phyloP scores from a whole-genome alignment of 2,888 invertebrate genomes.

The Sicus ferrugineus region DNA sequence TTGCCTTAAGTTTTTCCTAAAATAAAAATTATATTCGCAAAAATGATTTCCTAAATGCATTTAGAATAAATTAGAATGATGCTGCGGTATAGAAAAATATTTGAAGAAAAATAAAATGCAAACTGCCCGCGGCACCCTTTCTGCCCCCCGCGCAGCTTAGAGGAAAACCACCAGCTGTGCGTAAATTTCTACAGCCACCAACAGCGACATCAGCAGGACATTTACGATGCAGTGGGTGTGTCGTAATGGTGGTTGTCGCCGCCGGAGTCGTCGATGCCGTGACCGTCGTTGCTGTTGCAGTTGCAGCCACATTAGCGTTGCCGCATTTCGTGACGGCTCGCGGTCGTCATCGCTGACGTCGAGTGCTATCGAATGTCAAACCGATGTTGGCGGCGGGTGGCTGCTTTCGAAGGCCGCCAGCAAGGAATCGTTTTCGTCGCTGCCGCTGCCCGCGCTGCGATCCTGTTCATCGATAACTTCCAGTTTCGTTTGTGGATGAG shows the following conservation, averaged over 20 bases:
- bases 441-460: conserved; percentile 62
- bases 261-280: conserved; percentile 49
- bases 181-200: conserved; percentile 62
- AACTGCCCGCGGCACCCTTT: too few species aligned
- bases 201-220: conserved; percentile 57
- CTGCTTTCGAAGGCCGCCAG: conserved; percentile 64
- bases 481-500: conserved; percentile 57
- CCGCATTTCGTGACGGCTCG: conserved; percentile 12
- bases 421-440: conserved; percentile 64
- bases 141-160: conserved; percentile 41
- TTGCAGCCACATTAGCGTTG: conserved; percentile 30
- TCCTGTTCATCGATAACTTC: conserved; percentile 63
- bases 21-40: too few species aligned
- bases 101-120: too few species aligned
- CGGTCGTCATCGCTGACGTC: background rate
- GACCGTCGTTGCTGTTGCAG: conserved; percentile 33
- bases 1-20: too few species aligned
- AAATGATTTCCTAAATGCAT: too few species aligned
- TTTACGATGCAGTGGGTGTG: conserved; percentile 61
- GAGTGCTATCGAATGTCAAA: conserved; percentile 61
- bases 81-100: too few species aligned
- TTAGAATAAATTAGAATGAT: too few species aligned
- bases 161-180: conserved; percentile 62
- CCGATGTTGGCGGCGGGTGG: conserved; percentile 60
- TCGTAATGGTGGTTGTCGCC: conserved; percentile 59